Conservation (phyloP, 2,113 vertebrate species). For the Trematomus loennbergii region DNA sequence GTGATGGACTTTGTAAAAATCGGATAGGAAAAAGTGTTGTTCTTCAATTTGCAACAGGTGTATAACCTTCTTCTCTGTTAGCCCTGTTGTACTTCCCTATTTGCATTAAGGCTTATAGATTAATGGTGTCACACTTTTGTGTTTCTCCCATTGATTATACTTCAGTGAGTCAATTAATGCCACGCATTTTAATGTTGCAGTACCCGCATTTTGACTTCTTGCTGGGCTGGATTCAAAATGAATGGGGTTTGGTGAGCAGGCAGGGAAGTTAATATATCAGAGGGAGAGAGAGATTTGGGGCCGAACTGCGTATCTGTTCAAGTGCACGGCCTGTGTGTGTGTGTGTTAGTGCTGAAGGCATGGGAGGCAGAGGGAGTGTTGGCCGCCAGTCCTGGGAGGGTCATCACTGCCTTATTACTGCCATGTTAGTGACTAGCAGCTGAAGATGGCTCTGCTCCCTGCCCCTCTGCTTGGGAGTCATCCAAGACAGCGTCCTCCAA, state of each 20-base stretch:
- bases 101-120: conserved; percentile 17
- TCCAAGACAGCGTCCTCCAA: conserved; percentile 81
- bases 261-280: conserved; percentile 32
- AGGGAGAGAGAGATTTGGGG: conserved; percentile 27
- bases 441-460: conserved; percentile 78
- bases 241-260: conserved; percentile 22
- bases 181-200: not conserved
- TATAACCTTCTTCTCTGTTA: not conserved
- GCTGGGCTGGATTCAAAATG: conserved; percentile 14
- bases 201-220: not conserved
- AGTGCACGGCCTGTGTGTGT: conserved; percentile 42
- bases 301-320: conserved; percentile 16
- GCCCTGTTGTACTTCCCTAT: conserved; percentile 9
- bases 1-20: not conserved
- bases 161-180: conserved; percentile 6
- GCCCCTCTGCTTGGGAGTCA: conserved; percentile 74
- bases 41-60: conserved; percentile 50
- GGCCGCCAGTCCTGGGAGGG: conserved; percentile 72
- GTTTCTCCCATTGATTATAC: conserved; percentile 21
- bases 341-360: conserved; percentile 49
- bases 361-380: conserved; percentile 60
- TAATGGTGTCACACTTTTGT: not conserved
- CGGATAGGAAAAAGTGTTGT: not conserved
- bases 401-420: conserved; percentile 79
- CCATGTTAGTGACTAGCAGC: conserved; percentile 78